Conservation (phyloP, 2,113 vertebrate species). For the Malurus melanocephalus region DNA sequence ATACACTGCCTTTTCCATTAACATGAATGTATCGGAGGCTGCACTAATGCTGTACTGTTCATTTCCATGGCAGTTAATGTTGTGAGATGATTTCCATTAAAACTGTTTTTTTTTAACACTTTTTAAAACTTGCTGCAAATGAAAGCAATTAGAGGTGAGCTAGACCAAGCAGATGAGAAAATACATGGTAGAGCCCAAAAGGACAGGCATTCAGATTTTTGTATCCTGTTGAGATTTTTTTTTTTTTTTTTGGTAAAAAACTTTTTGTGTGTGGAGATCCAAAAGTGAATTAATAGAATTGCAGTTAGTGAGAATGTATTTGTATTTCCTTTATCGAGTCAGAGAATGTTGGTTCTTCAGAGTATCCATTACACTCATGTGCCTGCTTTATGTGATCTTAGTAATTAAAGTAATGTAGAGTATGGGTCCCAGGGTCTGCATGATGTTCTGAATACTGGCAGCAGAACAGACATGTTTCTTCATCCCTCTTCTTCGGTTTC, state of each 20-base stretch:
- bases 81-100: neutral
- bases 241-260: neutral
- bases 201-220: neutral
- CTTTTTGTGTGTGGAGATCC: neutral
- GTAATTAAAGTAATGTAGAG: neutral
- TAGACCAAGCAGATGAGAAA: neutral
- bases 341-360: neutral
- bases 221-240: neutral
- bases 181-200: neutral
- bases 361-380: neutral
- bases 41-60: neutral
- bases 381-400: neutral
- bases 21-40: neutral
- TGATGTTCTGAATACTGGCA: neutral
- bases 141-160: neutral
- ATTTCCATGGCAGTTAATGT: neutral
- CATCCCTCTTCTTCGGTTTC: neutral
- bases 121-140: neutral
- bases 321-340: neutral
- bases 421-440: neutral
- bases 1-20: neutral
- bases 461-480: neutral
- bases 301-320: neutral
- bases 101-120: neutral
- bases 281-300: neutral